Evolutionary conservation across 2,888 invertebrate genomes (phyloP).

Genomic region (Drosophila mettleri): DNA sequence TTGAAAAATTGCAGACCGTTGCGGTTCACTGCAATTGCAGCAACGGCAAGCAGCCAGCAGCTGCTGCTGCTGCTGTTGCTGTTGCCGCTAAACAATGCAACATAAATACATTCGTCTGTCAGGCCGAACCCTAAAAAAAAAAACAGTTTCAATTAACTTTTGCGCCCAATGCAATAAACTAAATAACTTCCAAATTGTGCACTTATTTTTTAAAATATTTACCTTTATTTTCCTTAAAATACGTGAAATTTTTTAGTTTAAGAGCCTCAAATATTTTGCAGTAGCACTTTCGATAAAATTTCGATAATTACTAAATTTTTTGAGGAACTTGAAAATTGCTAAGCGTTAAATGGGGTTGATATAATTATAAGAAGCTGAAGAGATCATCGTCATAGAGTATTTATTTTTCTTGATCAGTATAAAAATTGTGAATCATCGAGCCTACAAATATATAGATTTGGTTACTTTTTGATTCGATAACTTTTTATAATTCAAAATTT

Average conservation of each 20-base stretch:
- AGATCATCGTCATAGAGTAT: too few species aligned
- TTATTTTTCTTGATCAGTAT: too few species aligned
- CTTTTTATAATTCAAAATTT: too few species aligned
- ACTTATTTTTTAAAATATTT: conserved; percentile 5
- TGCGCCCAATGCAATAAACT: conserved; percentile 28
- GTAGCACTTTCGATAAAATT: conserved; percentile 1
- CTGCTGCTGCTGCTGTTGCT: conserved; percentile 27
- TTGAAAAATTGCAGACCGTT: conserved; percentile 71
- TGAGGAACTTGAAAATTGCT: neutral
- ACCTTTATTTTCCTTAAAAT: neutral
- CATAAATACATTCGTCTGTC: conserved; percentile 52
- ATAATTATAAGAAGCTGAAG: too few species aligned
- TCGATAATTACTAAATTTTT: neutral
- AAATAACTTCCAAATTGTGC: conserved; percentile 16
- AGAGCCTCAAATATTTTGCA: neutral
- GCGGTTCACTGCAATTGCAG: conserved; percentile 69
- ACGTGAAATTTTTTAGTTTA: conserved; percentile 1
- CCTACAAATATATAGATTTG: too few species aligned
- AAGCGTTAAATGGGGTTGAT: neutral
- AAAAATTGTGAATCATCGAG: too few species aligned
- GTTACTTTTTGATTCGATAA: too few species aligned
- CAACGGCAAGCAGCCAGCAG: conserved; percentile 24
- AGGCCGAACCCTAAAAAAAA: conserved; percentile 66
- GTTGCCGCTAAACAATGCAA: conserved; percentile 51
- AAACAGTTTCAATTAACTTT: conserved; percentile 71